Percentiles rank a stretch among this genome's conserved stretches.
These are phyloP conservation scores for Lates calcarifer DNA, from an alignment of 2,113 vertebrate genomes.

Conservation along the genomic window DNA sequence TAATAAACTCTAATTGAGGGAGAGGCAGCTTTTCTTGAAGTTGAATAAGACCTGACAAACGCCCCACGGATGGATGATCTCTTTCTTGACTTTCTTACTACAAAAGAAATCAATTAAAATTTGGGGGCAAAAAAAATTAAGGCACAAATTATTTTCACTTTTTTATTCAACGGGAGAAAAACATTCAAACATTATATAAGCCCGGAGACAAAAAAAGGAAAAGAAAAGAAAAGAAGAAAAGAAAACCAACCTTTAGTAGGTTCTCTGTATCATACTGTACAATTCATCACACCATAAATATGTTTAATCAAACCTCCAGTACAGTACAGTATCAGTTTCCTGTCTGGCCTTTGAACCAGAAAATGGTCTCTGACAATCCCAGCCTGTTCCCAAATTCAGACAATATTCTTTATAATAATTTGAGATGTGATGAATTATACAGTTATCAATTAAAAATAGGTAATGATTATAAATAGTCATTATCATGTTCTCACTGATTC, in stretches of 20 bases:
- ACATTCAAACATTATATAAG: conserved; percentile 7
- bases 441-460: background rate
- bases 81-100: background rate
- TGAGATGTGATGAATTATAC: background rate
- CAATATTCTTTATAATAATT: background rate
- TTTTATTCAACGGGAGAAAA: conserved; percentile 34
- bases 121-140: background rate
- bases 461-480: background rate
- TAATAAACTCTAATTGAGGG: too few relatives aligned
- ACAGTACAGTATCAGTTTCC: conserved; percentile 11
- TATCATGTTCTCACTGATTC: background rate
- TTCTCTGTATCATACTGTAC: background rate
- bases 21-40: background rate
- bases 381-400: conserved; percentile 14
- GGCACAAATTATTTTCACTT: background rate
- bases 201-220: background rate
- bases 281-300: conserved; percentile 10
- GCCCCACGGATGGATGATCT: background rate
- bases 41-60: background rate
- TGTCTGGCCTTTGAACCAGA: conserved; percentile 1
- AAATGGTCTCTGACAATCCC: background rate
- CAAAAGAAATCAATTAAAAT: background rate
- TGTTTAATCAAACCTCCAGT: background rate
- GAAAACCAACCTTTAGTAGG: background rate
- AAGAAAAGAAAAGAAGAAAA: background rate